These are phyloP conservation scores for Lepetodrilus schrolli DNA, from an alignment of 2,888 invertebrate genomes.

Conservation along the genomic window DNA sequence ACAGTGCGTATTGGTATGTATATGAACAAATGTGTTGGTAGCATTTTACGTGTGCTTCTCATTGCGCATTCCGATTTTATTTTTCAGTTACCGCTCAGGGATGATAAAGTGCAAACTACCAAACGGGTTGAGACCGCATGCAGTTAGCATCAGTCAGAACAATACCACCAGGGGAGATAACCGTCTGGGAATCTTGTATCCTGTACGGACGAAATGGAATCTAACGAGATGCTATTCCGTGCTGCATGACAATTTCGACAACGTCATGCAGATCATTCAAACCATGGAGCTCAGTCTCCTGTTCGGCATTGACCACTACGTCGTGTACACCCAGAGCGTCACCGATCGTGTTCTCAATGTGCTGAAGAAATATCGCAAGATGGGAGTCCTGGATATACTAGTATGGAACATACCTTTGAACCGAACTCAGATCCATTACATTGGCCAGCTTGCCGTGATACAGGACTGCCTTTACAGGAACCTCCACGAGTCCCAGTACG, in stretches of 20 bases:
- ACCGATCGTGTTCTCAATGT: background rate
- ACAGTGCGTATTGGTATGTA: too few species aligned
- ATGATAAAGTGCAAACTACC: background rate
- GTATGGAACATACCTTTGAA: background rate
- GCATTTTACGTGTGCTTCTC: too few species aligned
- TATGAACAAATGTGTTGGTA: too few species aligned
- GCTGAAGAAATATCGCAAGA: background rate
- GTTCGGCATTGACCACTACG: background rate
- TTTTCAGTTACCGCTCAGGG: slow-evolving; percentile 1
- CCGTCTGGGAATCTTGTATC: background rate
- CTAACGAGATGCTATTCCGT: background rate
- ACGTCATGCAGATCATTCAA: background rate
- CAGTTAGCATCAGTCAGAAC: background rate
- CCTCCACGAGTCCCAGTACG: background rate
- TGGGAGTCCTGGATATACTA: background rate
- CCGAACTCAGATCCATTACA: background rate
- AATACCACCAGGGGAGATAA: background rate
- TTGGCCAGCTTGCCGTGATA: background rate
- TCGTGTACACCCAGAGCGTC: background rate
- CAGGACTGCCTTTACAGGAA: background rate
- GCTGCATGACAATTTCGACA: background rate
- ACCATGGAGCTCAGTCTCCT: background rate
- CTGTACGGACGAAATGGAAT: background rate
- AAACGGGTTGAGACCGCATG: background rate
- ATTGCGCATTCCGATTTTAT: background rate